Percentiles rank a stretch among this genome's conserved stretches.
Conservation (phyloP, 2,888 invertebrate species). For the Tanytarsus gracilentus region DNA sequence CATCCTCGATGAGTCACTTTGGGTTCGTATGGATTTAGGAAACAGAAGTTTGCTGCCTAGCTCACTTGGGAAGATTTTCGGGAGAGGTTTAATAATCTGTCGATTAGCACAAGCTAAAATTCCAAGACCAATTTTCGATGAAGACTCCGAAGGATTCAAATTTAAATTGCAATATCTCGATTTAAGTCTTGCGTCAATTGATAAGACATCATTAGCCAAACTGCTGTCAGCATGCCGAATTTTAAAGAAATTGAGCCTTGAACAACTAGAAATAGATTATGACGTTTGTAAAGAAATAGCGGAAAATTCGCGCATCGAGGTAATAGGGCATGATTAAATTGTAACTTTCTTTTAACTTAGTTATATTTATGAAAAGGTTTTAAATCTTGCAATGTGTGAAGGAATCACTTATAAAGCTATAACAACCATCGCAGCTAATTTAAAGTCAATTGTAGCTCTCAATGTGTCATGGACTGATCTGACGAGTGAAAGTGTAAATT, state of each 20-base stretch:
- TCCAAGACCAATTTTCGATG: slow-evolving; percentile 50
- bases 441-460: slow-evolving; percentile 48
- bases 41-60: slow-evolving; percentile 57
- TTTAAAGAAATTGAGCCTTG: slow-evolving; percentile 75
- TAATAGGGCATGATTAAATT: too few relatives aligned
- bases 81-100: slow-evolving; percentile 66
- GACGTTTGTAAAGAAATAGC: slow-evolving; percentile 59
- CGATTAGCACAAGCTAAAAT: slow-evolving; percentile 62
- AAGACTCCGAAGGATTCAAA: slow-evolving; percentile 40
- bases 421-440: slow-evolving; percentile 49
- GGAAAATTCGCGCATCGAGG: slow-evolving; percentile 50
- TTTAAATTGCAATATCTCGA: slow-evolving; percentile 74
- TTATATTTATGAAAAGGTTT: slow-evolving; percentile 66
- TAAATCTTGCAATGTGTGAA: slow-evolving; percentile 75
- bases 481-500: slow-evolving; percentile 49
- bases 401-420: slow-evolving; percentile 60
- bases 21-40: slow-evolving; percentile 76
- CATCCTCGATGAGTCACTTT: slow-evolving; percentile 73
- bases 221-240: slow-evolving; percentile 57
- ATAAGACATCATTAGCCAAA: slow-evolving; percentile 48
- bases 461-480: slow-evolving; percentile 79
- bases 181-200: slow-evolving; percentile 68
- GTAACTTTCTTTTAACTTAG: too few relatives aligned
- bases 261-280: slow-evolving; percentile 59
- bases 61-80: slow-evolving; percentile 64